Conservation (phyloP, 2,888 invertebrate genomes). For the Hypercompe scribonia region DNA sequence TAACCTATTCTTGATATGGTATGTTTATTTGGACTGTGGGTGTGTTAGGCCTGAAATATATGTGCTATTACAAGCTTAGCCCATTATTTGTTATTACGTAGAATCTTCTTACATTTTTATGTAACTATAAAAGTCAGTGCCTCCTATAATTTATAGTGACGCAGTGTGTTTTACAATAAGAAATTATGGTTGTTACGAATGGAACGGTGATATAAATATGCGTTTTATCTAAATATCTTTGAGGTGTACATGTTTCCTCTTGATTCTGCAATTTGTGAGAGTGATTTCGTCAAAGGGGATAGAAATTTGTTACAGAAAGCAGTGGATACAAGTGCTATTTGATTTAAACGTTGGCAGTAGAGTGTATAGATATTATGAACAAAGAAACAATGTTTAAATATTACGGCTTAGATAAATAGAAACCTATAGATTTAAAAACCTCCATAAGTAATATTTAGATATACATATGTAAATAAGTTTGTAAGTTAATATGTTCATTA, state of each 20-base stretch:
- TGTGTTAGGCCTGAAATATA: slow-evolving; percentile 3
- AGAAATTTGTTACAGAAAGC: background rate
- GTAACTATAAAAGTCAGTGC: slow-evolving; percentile 12
- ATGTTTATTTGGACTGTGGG: background rate
- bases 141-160: background rate
- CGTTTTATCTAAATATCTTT: background rate
- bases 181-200: background rate
- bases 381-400: background rate
- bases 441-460: background rate
- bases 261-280: background rate
- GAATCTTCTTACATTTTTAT: slow-evolving; percentile 8
- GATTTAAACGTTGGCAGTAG: background rate
- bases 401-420: background rate
- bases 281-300: background rate
- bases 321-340: background rate
- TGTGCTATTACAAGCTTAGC: background rate
- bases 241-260: background rate
- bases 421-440: background rate
- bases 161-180: background rate
- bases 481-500: no score
- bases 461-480: no score
- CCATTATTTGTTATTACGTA: background rate
- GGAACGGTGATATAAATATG: background rate
- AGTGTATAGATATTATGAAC: background rate
- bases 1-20: background rate